These are phyloP conservation scores for Rosalia funebris DNA, from an alignment of 2,888 invertebrate species.

Conservation along the genomic window DNA sequence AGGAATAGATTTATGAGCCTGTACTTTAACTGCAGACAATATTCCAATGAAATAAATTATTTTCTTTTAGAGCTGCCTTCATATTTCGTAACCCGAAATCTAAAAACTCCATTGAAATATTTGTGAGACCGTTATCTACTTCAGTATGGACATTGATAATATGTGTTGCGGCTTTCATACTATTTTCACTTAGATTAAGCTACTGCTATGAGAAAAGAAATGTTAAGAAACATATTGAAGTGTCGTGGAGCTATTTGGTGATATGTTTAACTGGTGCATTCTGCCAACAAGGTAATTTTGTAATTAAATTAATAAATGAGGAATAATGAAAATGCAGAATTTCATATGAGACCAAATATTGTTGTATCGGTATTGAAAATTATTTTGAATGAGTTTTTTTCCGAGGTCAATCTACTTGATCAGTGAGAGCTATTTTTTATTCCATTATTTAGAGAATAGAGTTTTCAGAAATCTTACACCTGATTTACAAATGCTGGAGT, in stretches of 20 bases:
- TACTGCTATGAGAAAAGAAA: constrained; percentile 40
- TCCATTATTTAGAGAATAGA: no score
- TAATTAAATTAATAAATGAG: background rate
- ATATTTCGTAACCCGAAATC: constrained; percentile 54
- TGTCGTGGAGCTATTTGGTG: constrained; percentile 49
- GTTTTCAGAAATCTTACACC: no score
- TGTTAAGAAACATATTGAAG: constrained; percentile 32
- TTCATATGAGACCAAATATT: no score
- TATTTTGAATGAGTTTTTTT: no score
- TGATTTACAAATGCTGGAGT: no score
- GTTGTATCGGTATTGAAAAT: no score
- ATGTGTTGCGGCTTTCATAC: constrained; percentile 36
- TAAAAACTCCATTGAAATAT: constrained; percentile 50
- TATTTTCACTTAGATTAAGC: constrained; percentile 46
- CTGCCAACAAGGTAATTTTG: constrained; percentile 56
- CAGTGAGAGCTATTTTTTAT: no score
- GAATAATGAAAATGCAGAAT: no score
- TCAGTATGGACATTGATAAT: constrained; percentile 52
- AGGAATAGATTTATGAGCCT: no score
- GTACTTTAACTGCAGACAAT: no score
- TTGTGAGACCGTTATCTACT: constrained; percentile 52
- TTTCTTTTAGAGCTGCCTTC: constrained; percentile 53
- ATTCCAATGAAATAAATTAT: no score
- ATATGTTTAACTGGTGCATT: constrained; percentile 52
- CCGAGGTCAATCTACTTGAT: no score